Evolutionary conservation across 2,113 vertebrate species (phyloP).

Genomic region (Rana temporaria): DNA sequence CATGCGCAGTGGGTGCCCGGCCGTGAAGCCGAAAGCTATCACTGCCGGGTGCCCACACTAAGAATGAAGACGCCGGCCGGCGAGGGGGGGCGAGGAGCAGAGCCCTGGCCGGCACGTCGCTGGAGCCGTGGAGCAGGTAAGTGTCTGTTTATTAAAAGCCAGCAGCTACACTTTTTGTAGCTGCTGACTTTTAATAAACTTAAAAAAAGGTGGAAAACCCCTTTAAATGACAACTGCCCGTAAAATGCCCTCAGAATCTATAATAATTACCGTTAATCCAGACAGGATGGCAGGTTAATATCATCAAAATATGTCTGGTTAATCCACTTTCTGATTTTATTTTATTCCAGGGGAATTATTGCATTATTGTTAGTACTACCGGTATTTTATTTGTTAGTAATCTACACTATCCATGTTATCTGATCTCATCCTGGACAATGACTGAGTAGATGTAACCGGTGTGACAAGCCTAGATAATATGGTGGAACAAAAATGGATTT

Average conservation of each 20-base stretch:
- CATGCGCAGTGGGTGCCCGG: no score
- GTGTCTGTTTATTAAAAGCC: no score
- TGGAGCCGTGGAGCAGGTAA: no score
- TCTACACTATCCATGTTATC: background rate
- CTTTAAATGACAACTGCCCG: background rate
- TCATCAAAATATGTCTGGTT: background rate
- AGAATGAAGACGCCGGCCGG: no score
- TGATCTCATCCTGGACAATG: background rate
- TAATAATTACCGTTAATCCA: background rate
- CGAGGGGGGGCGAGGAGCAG: no score
- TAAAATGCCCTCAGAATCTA: background rate
- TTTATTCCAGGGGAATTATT: background rate
- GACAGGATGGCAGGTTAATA: background rate
- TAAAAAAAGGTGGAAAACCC: no score
- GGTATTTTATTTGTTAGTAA: conserved; percentile 1
- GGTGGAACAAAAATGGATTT: conserved; percentile 8
- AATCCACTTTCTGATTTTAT: background rate
- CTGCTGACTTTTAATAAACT: no score
- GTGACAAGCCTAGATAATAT: conserved; percentile 8
- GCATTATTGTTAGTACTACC: background rate
- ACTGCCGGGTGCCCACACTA: no score
- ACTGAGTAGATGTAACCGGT: background rate
- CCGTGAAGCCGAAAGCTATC: no score
- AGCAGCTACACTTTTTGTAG: no score
- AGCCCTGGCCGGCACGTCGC: no score